These are phyloP conservation scores for Ascaphus truei DNA, from an alignment of 2,113 vertebrate species.

Conservation along the genomic window DNA sequence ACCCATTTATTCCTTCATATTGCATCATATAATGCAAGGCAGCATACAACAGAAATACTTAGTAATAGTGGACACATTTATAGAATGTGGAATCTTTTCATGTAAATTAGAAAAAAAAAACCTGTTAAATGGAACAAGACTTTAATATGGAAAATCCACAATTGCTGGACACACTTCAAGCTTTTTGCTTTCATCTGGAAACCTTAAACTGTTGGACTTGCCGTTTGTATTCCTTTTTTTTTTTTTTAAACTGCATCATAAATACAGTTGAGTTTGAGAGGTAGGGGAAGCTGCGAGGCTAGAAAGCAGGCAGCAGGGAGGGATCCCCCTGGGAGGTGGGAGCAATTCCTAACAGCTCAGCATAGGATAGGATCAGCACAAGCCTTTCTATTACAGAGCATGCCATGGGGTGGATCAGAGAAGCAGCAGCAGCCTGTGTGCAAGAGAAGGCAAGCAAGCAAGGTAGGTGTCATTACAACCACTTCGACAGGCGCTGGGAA, in stretches of 20 bases:
- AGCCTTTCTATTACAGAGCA: slow-evolving; percentile 26
- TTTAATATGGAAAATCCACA: slow-evolving; percentile 5
- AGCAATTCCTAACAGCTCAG: slow-evolving; percentile 1
- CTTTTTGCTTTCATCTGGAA: background rate
- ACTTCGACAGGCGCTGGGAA: background rate
- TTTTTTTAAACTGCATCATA: background rate
- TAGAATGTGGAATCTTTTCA: no score
- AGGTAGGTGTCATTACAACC: background rate
- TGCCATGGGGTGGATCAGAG: slow-evolving; percentile 34
- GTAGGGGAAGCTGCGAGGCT: slow-evolving; percentile 8
- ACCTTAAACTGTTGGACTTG: background rate
- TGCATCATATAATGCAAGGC: no score
- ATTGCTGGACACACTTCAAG: background rate
- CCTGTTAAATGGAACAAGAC: background rate
- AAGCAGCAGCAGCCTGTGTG: slow-evolving; percentile 24
- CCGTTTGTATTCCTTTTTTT: background rate
- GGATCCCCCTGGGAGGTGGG: slow-evolving; percentile 11
- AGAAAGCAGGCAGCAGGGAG: slow-evolving; percentile 1
- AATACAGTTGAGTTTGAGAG: background rate
- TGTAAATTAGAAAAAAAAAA: no score
- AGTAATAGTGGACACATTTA: no score
- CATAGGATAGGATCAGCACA: slow-evolving; percentile 29
- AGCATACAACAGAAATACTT: no score
- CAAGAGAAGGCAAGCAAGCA: slow-evolving; percentile 28
- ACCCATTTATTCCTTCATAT: no score